These are phyloP conservation scores for Scomber colias DNA, from an alignment of 2,113 vertebrate species.

Conservation along the genomic window DNA sequence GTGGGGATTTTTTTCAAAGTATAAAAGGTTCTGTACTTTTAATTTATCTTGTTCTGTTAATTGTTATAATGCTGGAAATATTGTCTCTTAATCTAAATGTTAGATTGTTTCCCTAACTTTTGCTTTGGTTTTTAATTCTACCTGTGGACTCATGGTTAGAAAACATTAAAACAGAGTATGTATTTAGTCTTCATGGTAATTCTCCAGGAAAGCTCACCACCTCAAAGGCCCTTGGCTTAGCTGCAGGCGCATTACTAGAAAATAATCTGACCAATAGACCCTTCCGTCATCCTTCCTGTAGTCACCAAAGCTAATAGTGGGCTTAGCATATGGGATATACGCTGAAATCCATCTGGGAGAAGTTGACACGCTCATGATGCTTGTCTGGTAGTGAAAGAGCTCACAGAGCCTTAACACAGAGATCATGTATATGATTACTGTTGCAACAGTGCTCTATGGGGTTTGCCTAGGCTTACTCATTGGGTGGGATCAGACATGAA, in stretches of 20 bases:
- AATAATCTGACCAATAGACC: constrained; percentile 44
- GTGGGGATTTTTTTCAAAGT: not conserved
- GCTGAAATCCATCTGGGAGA: constrained; percentile 61
- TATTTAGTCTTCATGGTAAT: not conserved
- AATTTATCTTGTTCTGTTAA: not conserved
- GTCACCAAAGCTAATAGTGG: constrained; percentile 34
- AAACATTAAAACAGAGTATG: constrained; percentile 11
- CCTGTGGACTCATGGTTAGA: not conserved
- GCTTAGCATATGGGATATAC: constrained; percentile 19
- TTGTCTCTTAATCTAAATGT: constrained; percentile 35
- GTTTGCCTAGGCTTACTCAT: constrained; percentile 10
- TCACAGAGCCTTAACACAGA: constrained; percentile 40
- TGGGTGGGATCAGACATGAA: constrained; percentile 18
- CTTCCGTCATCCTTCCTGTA: not conserved
- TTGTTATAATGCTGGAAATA: constrained; percentile 1
- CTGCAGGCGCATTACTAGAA: constrained; percentile 31
- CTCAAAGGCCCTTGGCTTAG: not conserved
- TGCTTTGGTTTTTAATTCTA: constrained; percentile 17
- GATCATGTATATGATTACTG: constrained; percentile 26
- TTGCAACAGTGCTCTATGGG: constrained; percentile 4
- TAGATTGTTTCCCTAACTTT: constrained; percentile 13
- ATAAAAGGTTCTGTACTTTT: not conserved
- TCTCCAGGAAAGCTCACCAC: not conserved
- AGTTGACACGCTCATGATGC: constrained; percentile 61
- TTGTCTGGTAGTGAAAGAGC: constrained; percentile 18